Conservation (phyloP, 2,113 vertebrate genomes). For the Lasiurus borealis region DNA sequence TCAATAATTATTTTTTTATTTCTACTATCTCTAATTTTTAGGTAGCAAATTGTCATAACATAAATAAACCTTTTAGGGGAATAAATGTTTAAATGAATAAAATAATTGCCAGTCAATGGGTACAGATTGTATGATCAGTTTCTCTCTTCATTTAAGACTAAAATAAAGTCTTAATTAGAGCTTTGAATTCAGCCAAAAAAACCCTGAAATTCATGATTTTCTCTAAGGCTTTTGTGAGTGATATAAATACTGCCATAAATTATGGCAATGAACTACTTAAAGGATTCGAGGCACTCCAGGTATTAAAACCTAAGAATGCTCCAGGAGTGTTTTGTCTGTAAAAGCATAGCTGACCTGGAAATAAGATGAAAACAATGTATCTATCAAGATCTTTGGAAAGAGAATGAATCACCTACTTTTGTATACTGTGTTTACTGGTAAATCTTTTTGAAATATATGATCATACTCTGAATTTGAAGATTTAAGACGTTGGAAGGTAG, state of each 20-base stretch:
- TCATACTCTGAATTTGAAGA: background rate
- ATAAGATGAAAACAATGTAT: background rate
- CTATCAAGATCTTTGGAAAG: background rate
- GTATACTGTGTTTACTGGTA: background rate
- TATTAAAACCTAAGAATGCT: slow-evolving; percentile 40
- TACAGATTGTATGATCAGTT: slow-evolving; percentile 8
- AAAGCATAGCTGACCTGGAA: background rate
- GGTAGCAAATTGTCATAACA: background rate
- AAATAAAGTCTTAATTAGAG: slow-evolving; percentile 58
- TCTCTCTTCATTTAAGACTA: slow-evolving; percentile 49
- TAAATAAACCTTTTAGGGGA: slow-evolving; percentile 44
- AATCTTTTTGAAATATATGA: slow-evolving; percentile 1
- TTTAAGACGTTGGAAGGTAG: background rate
- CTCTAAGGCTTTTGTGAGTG: slow-evolving; percentile 61
- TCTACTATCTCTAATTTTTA: slow-evolving; percentile 56
- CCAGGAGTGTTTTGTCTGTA: slow-evolving; percentile 42
- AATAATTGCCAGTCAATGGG: slow-evolving; percentile 52
- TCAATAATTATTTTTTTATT: background rate
- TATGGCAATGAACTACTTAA: slow-evolving; percentile 65
- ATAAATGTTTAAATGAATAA: slow-evolving; percentile 70
- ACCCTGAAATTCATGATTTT: slow-evolving; percentile 71
- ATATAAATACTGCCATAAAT: slow-evolving; percentile 78
- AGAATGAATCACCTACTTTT: background rate
- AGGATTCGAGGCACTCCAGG: slow-evolving; percentile 49
- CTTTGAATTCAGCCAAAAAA: slow-evolving; percentile 53